Evolutionary conservation across 2,888 invertebrate genomes (phyloP), one percentile per base, ranked within the genome.

Genomic region (Piscicola geometra): DNA sequence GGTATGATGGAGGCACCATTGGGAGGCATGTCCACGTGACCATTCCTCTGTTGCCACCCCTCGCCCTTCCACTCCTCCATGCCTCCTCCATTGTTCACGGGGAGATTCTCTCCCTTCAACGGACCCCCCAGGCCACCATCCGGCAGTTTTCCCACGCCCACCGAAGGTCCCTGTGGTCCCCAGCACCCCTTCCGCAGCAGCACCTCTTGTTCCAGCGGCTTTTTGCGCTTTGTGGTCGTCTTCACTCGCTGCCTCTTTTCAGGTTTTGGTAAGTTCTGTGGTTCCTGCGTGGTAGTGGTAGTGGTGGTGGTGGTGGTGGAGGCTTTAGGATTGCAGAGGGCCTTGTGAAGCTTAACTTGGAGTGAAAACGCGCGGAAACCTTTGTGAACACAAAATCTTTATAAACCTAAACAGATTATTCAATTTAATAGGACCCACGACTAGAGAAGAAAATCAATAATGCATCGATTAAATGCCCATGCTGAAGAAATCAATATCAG

Each of bases 21-120:
- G 3, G 21, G 5, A 5, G 60, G 5, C 60, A 56, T 56, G 60
- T 56, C 64, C 35, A 64, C n/a, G 64, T 73, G 73, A 5, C 73
- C 73, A 52, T 73, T 73, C 64, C 73, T 73, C 47, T 36, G 41
- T 64, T 60, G 73, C 73, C 73, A 73, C 60, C 47, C 56, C 60
- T 73, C 73, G 28, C 33, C 33, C 64, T 64, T 73, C 73, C 64
- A 64, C 60, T 64, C 60, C 28, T 73, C 73, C 18, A 28, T 36
- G 25, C 33, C 64, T 28, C 50, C 71, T 28, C 50, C 71, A 41
- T 50, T 52, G 30, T 71, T 64, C 5, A n/a, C n/a, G 5, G 64
- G 64, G 9, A 33, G 15, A 15, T 33, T 67, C 35, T 67, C 35
- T n/a, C 5, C 9, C 25, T n/a, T n/a, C 64, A 64, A 28, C 3